phyloP scores from a whole-genome alignment of 1,140 invertebrate species.

The Harlomillsia oculata region DNA sequence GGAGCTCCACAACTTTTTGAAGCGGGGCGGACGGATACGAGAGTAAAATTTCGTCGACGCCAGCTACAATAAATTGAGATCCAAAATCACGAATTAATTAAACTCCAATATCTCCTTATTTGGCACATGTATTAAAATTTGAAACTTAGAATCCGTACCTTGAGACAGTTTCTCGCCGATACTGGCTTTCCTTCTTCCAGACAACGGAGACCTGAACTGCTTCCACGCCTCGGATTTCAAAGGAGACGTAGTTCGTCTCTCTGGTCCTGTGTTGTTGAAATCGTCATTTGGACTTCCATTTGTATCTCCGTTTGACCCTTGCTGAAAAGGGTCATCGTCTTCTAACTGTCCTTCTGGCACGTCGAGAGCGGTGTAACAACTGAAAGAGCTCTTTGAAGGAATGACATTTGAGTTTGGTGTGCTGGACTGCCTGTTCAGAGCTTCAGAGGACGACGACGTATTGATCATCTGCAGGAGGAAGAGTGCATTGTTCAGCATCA shows the following conservation, averaged over 20 bases:
- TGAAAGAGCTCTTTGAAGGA: slow-evolving; percentile 19
- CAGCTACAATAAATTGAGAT: neutral
- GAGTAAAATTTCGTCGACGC: slow-evolving; percentile 13
- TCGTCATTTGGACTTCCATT: neutral
- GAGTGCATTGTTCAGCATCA: slow-evolving; percentile 87
- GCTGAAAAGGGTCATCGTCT: slow-evolving; percentile 18
- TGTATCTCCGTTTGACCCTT: neutral
- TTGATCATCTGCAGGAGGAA: slow-evolving; percentile 83
- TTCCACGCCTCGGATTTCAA: no score
- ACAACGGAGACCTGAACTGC: neutral
- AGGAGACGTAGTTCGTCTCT: no score
- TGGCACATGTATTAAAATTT: neutral
- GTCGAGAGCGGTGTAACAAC: slow-evolving; percentile 25
- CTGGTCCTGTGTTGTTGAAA: no score
- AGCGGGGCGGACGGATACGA: slow-evolving; percentile 21
- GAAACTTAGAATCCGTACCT: neutral
- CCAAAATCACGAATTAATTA: neutral
- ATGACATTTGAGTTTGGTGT: slow-evolving; percentile 6
- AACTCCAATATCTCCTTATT: neutral
- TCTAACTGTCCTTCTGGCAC: slow-evolving; percentile 19
- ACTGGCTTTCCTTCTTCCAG: slow-evolving; percentile 25
- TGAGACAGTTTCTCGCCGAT: slow-evolving; percentile 23
- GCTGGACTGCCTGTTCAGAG: slow-evolving; percentile 13
- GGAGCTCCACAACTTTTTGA: slow-evolving; percentile 44
- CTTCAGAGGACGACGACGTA: no score